phyloP scores from a whole-genome alignment of 2,888 invertebrate species.

The Morpho helenor region DNA sequence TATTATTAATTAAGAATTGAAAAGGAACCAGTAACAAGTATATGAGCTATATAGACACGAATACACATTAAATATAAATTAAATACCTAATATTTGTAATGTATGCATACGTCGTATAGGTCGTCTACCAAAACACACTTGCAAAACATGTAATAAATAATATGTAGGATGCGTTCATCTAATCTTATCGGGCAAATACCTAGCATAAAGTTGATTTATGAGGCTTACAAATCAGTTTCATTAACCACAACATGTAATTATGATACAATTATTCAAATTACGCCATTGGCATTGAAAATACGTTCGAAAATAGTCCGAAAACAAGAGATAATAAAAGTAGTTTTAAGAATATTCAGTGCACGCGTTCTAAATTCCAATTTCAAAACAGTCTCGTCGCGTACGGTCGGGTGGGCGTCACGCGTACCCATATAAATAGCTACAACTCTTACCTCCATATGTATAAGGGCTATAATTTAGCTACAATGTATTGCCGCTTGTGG shows the following conservation, averaged over 20 bases:
- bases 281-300: conserved; percentile 18
- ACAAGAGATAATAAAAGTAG: conserved; percentile 17
- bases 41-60: too few species aligned
- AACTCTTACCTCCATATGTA: conserved; percentile 2
- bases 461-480: conserved; percentile 10
- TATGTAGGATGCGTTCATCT: neutral
- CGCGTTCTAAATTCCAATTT: conserved; percentile 24
- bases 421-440: conserved; percentile 7
- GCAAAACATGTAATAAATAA: too few species aligned
- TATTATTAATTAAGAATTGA: too few species aligned
- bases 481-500: conserved; percentile 7
- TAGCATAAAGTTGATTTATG: neutral
- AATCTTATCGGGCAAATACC: neutral
- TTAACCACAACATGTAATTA: neutral
- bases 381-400: conserved; percentile 20
- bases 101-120: too few species aligned
- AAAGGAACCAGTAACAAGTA: too few species aligned
- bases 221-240: conserved; percentile 2
- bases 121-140: too few species aligned
- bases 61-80: too few species aligned
- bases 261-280: conserved; percentile 1
- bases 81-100: too few species aligned
- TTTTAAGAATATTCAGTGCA: conserved; percentile 17
- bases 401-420: conserved; percentile 13
- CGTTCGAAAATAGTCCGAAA: conserved; percentile 18